Evolutionary conservation across 1,140 invertebrate species (phyloP), one percentile per base, ranked within the genome.

Genomic region (Choristoneura fumiferana): DNA sequence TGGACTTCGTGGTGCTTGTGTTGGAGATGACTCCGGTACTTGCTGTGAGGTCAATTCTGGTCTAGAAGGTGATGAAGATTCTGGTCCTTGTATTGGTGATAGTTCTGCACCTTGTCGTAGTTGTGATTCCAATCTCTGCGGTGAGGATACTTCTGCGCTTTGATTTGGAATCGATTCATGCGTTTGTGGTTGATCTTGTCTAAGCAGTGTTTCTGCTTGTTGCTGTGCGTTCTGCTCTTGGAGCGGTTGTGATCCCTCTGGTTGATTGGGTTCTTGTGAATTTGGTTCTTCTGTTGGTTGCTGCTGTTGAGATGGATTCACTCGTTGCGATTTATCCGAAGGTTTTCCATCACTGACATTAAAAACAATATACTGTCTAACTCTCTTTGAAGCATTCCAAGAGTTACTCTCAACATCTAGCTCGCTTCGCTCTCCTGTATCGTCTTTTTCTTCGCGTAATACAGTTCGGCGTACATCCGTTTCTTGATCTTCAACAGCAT

Each of bases 401-500:
- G 4, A n/a, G 22, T 49, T 6, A 13, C n/a, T 1, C 0, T 12
- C n/a, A 10, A 18, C 22, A 4, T 49, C 22, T 13, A 49, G n/a
- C 12, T 49, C 10, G 10, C 9, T 6, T 49, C 43, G n/a, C 2
- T 6, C 22, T 49, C 18, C n/a, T 6, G 10, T 5, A 17, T 49
- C n/a, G 22, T 49, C 15, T 45, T 45, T 29, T 49, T 49, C 43
- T 49, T 49, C 14, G 12, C 14, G 18, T 29, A 49, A 12, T 29
- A 49, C 18, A 45, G 0, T 22, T 45, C 18, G 14, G 40, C 40
- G 40, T 45, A 45, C 40, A 45, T 22, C 18, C 12, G 18, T 33
- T 49, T 49, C 18, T 49, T 49, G 17, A 49, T 33, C n/a, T 49
- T 49, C 43, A 49, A 8, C 1, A 49, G 18, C 18, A 49, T 49